A percentile compares a stretch with the other conserved stretches of the same genome.
Conservation (phyloP, 2,113 vertebrate genomes). For the Vulpes vulpes region DNA sequence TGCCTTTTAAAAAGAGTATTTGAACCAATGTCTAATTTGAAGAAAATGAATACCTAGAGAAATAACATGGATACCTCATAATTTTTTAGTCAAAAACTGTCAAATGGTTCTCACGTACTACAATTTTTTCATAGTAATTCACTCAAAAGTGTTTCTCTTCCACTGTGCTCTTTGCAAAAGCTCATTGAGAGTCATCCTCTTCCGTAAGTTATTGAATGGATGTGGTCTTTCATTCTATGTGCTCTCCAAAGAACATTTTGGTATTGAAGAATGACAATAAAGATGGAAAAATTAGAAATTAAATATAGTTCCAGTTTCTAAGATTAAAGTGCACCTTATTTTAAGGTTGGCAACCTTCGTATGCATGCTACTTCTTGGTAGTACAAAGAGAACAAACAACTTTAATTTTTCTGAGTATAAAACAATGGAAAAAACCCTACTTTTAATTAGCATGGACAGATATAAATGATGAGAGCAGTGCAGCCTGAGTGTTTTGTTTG, state of each 20-base stretch:
- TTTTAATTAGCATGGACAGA: slow-evolving; percentile 66
- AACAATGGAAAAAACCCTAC: slow-evolving; percentile 38
- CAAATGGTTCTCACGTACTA: slow-evolving; percentile 77
- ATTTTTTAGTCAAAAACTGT: slow-evolving; percentile 83
- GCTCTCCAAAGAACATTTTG: slow-evolving; percentile 57
- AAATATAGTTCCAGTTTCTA: not conserved
- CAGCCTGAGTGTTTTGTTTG: slow-evolving; percentile 43
- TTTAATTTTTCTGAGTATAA: slow-evolving; percentile 63
- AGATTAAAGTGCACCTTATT: slow-evolving; percentile 37
- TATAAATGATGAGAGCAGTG: slow-evolving; percentile 24
- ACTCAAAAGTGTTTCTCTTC: slow-evolving; percentile 68
- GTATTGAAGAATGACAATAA: slow-evolving; percentile 50
- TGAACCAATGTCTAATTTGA: slow-evolving; percentile 80
- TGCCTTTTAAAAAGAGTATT: slow-evolving; percentile 65
- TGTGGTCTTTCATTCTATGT: slow-evolving; percentile 45
- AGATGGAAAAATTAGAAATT: slow-evolving; percentile 47
- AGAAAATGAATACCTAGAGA: slow-evolving; percentile 81
- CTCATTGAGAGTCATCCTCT: slow-evolving; percentile 43
- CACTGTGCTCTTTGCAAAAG: slow-evolving; percentile 64
- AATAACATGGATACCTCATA: slow-evolving; percentile 77
- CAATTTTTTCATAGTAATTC: slow-evolving; percentile 73
- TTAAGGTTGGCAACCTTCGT: slow-evolving; percentile 49
- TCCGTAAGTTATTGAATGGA: slow-evolving; percentile 50
- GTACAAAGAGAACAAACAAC: slow-evolving; percentile 45
- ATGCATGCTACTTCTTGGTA: slow-evolving; percentile 2